phyloP scores from a whole-genome alignment of 2,888 invertebrate genomes.

The Plebejus melissa region DNA sequence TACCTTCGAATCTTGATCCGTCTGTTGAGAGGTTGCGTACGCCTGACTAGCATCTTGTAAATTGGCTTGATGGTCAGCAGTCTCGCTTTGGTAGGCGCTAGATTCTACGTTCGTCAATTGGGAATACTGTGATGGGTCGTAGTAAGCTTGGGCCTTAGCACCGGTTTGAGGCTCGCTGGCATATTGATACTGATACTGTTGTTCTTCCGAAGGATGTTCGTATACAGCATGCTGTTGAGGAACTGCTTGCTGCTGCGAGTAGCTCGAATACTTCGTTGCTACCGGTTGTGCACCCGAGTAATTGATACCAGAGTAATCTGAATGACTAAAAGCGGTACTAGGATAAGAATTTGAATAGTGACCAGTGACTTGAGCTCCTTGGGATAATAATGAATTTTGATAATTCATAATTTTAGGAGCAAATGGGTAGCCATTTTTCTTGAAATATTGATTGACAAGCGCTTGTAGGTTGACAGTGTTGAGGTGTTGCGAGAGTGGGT shows the following conservation, averaged over 20 bases:
- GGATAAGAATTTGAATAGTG: constrained; percentile 64
- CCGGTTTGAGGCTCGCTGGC: constrained; percentile 54
- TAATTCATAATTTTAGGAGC: constrained; percentile 65
- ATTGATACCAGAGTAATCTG: constrained; percentile 67
- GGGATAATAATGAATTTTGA: constrained; percentile 45
- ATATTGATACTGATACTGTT: constrained; percentile 60
- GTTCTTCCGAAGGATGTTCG: constrained; percentile 54
- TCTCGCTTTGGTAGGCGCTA: constrained; percentile 42
- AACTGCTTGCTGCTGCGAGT: constrained; percentile 53
- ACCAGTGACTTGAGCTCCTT: constrained; percentile 46
- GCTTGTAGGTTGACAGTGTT: constrained; percentile 78
- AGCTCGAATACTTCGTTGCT: constrained; percentile 68
- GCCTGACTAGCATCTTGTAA: constrained; percentile 42
- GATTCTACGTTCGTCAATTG: constrained; percentile 45
- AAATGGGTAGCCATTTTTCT: constrained; percentile 62
- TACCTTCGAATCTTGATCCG: constrained; percentile 42
- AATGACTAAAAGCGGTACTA: constrained; percentile 64
- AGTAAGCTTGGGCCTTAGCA: constrained; percentile 50
- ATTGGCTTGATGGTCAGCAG: constrained; percentile 39
- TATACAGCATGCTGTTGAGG: constrained; percentile 54
- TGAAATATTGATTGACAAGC: constrained; percentile 74
- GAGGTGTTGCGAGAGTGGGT: constrained; percentile 74
- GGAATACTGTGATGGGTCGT: constrained; percentile 55
- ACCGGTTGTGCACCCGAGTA: constrained; percentile 73
- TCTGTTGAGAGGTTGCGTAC: constrained; percentile 47